Evolutionary conservation across 2,888 invertebrate species (phyloP), one percentile per base, ranked within the genome.

Genomic region (Aquatica leii): DNA sequence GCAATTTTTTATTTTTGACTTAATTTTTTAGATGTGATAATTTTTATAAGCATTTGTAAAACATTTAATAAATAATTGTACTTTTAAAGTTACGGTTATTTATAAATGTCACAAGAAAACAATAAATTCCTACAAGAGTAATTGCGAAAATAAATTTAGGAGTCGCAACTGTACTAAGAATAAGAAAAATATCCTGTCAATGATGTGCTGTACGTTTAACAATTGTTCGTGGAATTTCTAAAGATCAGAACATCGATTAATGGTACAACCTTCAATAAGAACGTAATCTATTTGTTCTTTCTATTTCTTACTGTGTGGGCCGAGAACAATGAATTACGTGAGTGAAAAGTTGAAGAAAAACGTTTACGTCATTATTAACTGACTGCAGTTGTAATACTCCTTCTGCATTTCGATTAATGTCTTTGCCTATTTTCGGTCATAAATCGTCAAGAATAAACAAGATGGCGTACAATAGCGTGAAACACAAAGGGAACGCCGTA

Each of bases 381-480:
- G 57, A 50, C 54, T 62, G 58, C 62, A 59, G 58, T 46, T 18
- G 35, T 48, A 56, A 53, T 24, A 59, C 59, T 59, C 31, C 24
- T 14, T 50, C 51, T 65, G 65, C 65, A 65, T 61, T 61, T 57
- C 56, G 57, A 62, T 59, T 59, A 64, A 48, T 54, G 66, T 59
- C 62, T 54, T 52, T 59, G 55, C 59, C 59, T 59, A 60, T 53
- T 62, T 59, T 24, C 37, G 43, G 46, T 49, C 67, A 74, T 77
- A 78, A 78, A 77, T 78, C 78, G 74, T 73, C 65, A 67, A 69
- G 74, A 73, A 75, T 75, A 76, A 77, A 77, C 77, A 77, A 77
- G 77, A 76, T 77, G 77, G 77, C 75, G 74, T 71, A 76, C 76
- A 76, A 75, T 76, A 74, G 72, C 69, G 68, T 62, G 69, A 73